Evolutionary conservation across 1,140 invertebrate species (phyloP).

Genomic region (Drosophila santomea): DNA sequence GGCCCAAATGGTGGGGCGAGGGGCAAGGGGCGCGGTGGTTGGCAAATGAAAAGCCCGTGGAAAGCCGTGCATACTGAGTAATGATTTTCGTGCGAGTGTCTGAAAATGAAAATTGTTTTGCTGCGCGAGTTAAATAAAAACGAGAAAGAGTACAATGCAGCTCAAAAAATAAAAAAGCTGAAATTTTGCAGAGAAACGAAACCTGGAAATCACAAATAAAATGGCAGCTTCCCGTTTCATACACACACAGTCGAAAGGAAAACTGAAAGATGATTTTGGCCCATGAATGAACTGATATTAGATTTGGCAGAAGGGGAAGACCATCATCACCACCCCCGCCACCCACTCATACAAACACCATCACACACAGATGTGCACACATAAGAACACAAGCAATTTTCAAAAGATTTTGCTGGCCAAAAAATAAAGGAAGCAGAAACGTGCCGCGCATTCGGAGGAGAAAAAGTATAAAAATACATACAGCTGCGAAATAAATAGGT

Average conservation of each 20-base stretch:
- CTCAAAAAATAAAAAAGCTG: constrained; percentile 18
- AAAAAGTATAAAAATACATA: constrained; percentile 25
- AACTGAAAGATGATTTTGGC: constrained; percentile 48
- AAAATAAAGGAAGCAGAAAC: constrained; percentile 53
- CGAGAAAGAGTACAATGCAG: not conserved
- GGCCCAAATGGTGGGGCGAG: constrained; percentile 50
- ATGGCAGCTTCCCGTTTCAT: constrained; percentile 35
- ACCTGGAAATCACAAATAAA: constrained; percentile 38
- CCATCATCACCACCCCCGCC: constrained; percentile 27
- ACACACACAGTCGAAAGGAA: constrained; percentile 46
- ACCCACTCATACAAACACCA: constrained; percentile 7
- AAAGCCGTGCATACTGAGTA: constrained; percentile 76
- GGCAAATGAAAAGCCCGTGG: constrained; percentile 64
- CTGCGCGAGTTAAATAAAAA: constrained; percentile 28
- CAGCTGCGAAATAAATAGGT: constrained; percentile 61
- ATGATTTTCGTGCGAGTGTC: constrained; percentile 67
- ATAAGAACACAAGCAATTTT: constrained; percentile 64
- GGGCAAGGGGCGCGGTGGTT: constrained; percentile 33
- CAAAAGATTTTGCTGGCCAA: constrained; percentile 63
- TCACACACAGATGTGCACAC: constrained; percentile 36
- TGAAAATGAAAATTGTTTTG: constrained; percentile 65
- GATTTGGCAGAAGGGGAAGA: constrained; percentile 50
- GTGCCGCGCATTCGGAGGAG: constrained; percentile 70
- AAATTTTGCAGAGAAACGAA: constrained; percentile 17
- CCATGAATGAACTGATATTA: constrained; percentile 78